Conservation (phyloP, 2,888 invertebrate species). For the Allolobophora icterica region DNA sequence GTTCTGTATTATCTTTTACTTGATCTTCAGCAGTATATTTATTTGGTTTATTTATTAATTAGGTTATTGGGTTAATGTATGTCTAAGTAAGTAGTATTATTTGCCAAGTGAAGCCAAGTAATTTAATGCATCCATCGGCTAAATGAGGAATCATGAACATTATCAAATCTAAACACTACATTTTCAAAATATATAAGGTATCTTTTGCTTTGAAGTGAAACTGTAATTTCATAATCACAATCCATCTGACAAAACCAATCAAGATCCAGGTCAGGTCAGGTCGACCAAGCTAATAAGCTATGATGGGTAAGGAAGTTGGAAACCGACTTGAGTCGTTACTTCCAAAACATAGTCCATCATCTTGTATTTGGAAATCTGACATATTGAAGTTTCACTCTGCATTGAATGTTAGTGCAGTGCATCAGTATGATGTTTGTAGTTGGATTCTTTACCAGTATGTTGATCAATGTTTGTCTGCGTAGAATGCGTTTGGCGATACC, state of each 20-base stretch:
- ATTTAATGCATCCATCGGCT: background rate
- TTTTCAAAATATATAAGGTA: background rate
- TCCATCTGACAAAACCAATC: background rate
- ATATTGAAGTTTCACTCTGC: background rate
- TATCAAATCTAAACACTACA: background rate
- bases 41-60: background rate
- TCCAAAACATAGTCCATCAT: background rate
- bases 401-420: background rate
- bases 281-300: background rate
- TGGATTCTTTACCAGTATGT: background rate
- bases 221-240: background rate
- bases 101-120: background rate
- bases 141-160: constrained; percentile 17
- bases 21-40: background rate
- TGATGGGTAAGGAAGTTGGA: background rate
- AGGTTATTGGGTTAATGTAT: background rate
- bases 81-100: background rate
- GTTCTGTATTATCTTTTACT: background rate
- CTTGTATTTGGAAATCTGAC: background rate
- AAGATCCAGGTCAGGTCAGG: background rate
- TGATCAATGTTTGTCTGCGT: background rate
- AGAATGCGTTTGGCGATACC: background rate
- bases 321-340: background rate
- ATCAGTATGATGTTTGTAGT: background rate
- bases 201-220: background rate